phyloP scores from a whole-genome alignment of 2,888 invertebrate genomes.

The Dryobotodes eremita region DNA sequence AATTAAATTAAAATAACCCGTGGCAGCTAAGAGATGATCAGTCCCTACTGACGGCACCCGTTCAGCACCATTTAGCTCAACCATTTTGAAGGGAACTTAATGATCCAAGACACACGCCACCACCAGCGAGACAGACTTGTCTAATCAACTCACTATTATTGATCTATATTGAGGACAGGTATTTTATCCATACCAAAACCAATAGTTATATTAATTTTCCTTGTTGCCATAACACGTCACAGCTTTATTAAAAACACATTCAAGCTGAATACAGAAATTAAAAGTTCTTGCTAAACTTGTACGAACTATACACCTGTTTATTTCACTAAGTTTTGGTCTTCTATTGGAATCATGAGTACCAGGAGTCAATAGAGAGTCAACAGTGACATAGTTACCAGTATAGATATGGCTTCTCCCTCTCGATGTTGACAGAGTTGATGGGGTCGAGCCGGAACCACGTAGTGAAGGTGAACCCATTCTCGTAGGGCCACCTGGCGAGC shows the following conservation, averaged over 20 bases:
- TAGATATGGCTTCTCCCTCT: conserved; percentile 99
- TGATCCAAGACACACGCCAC: no score
- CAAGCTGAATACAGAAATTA: background rate
- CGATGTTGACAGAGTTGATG: conserved; percentile 99
- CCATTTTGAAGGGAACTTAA: no score
- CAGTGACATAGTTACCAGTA: conserved; percentile 94
- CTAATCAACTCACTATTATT: background rate
- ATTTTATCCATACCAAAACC: background rate
- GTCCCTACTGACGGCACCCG: no score
- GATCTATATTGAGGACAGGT: background rate
- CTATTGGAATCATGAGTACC: background rate
- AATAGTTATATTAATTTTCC: background rate
- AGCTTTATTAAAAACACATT: background rate
- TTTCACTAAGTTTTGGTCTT: background rate
- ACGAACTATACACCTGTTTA: background rate
- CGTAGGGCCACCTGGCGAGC: conserved; percentile 99
- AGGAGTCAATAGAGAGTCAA: background rate
- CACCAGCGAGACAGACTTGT: background rate
- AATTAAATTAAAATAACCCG: no score
- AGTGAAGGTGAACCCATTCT: conserved; percentile 99
- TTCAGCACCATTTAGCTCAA: no score
- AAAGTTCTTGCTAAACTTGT: background rate
- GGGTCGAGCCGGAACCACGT: conserved; percentile 99
- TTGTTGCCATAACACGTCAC: background rate
- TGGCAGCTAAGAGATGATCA: no score